These are phyloP conservation scores for Vanessa atalanta DNA, from an alignment of 1,140 invertebrate species.

Conservation along the genomic window DNA sequence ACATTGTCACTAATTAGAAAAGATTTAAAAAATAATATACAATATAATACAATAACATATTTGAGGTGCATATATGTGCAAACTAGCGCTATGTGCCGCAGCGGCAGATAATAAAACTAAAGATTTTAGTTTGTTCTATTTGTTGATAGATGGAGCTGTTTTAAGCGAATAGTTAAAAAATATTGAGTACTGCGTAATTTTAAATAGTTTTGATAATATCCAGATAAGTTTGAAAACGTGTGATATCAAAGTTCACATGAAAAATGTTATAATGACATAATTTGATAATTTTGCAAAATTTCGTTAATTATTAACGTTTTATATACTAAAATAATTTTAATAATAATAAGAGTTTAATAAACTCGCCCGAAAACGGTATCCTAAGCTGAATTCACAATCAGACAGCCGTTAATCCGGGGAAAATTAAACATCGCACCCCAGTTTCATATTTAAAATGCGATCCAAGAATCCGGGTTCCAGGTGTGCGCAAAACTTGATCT, in stretches of 20 bases:
- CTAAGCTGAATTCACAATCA: conserved; percentile 32
- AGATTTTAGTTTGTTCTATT: conserved; percentile 10
- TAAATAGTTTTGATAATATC: neutral
- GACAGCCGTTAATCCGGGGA: conserved; percentile 40
- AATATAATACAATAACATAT: too few relatives aligned
- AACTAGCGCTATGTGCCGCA: conserved; percentile 29
- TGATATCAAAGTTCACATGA: too few relatives aligned
- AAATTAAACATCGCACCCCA: conserved; percentile 41
- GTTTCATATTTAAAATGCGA: conserved; percentile 49
- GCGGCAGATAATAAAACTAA: conserved; percentile 27
- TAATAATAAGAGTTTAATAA: conserved; percentile 29
- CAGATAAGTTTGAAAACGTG: too few relatives aligned
- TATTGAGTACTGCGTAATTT: neutral
- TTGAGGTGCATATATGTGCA: neutral
- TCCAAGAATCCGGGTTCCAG: conserved; percentile 42
- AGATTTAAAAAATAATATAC: too few relatives aligned
- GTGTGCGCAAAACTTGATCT: conserved; percentile 44
- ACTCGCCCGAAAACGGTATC: conserved; percentile 5
- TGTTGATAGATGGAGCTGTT: conserved; percentile 33
- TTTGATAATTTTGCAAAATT: neutral
- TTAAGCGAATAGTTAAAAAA: neutral
- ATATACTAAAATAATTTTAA: neutral
- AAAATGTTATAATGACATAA: too few relatives aligned
- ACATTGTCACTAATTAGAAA: too few relatives aligned
- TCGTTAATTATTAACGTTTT: neutral